phyloP scores from a whole-genome alignment of 2,888 invertebrate genomes.

The Unio delphinus region DNA sequence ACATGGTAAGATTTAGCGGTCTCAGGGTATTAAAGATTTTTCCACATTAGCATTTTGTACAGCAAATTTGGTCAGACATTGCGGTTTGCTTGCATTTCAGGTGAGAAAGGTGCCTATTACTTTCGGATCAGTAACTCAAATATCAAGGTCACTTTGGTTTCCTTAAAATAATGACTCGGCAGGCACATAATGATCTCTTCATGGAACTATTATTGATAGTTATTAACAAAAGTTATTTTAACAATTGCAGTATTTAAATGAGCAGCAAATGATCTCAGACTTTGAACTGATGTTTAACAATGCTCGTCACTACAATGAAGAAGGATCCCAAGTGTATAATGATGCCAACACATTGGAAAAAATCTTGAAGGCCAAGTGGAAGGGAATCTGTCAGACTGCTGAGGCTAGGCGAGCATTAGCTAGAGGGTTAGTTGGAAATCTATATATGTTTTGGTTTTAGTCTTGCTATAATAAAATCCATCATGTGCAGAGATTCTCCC shows the following conservation, averaged over 20 bases:
- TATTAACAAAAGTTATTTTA: not conserved
- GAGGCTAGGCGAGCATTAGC: slow-evolving; percentile 40
- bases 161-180: too few species aligned
- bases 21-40: too few species aligned
- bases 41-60: too few species aligned
- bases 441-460: slow-evolving; percentile 1
- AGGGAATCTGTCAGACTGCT: slow-evolving; percentile 49
- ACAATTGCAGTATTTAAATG: slow-evolving; percentile 74
- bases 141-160: too few species aligned
- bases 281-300: slow-evolving; percentile 95
- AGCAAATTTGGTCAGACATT: too few species aligned
- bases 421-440: slow-evolving; percentile 1
- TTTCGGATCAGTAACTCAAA: too few species aligned
- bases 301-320: slow-evolving; percentile 97
- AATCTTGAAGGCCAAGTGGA: slow-evolving; percentile 85
- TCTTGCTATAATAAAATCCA: not conserved
- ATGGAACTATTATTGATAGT: not conserved
- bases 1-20: not conserved
- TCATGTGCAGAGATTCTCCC: too few species aligned
- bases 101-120: too few species aligned
- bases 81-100: too few species aligned
- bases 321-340: slow-evolving; percentile 94
- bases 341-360: slow-evolving; percentile 92
- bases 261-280: slow-evolving; percentile 77
- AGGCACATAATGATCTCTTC: not conserved